Evolutionary conservation across 2,797 vertebrate species (phyloP), one percentile per base, ranked within the genome.

Genomic region (Petrocephalus schoutedeni): DNA sequence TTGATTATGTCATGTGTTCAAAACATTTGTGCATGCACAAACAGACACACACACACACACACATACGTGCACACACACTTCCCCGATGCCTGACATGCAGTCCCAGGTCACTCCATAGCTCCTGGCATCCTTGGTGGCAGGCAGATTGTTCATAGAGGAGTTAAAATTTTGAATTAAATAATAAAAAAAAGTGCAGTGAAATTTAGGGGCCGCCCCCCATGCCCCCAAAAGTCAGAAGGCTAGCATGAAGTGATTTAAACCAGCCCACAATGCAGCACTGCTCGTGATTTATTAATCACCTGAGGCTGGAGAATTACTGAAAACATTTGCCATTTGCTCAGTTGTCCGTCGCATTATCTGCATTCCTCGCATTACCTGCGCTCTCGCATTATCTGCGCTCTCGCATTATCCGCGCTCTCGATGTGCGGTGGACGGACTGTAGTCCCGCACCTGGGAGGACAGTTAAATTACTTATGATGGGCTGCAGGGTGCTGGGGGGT

Each of bases 401-500:
- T 58, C 57, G 9, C 53, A 59, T 59, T 59, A 59, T 71, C 64
- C 41, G 64, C 12, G 12, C 71, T 88, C 36, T 23, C 23, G 1
- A 41, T 45, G 2, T 32, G 49, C 8, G 23, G 49, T 53, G 36
- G 16, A 9, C 0, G 16, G 71, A 32, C 53, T 58, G 14, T 54
- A 14, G 49, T 14, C 4, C 53, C 0, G 14, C 19, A 45, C 58
- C n/a, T 16, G 23, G 49, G 51, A 83, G 51, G 41, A 90, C 89
- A 92, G 57, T 21, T 59, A 61, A 49, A 3, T 36, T 49, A 86
- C 51, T 64, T 49, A 87, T 88, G 89, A 92, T 91, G 92, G 90
- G 90, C 90, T 89, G 41, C 54, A 84, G 86, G 32, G 32, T 19
- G 85, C 67, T 88, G 80, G 88, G 88, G 88, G 84, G 87, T 67